Conservation (phyloP, 2,888 invertebrate species). For the Pyrrhosoma nymphula region DNA sequence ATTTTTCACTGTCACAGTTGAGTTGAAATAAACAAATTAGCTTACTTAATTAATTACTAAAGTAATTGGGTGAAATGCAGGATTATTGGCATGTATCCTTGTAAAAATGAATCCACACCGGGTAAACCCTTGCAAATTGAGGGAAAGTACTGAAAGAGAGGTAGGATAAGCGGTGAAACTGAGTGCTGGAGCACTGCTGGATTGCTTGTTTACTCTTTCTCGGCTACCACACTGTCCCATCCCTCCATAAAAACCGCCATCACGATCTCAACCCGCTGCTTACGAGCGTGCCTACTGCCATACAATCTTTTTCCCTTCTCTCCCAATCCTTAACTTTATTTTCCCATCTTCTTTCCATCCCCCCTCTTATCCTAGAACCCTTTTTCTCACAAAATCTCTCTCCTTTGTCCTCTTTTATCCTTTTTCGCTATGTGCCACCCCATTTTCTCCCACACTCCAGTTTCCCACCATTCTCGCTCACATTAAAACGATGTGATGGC, state of each 20-base stretch:
- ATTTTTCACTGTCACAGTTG: too few relatives aligned
- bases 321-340: too few relatives aligned
- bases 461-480: neutral
- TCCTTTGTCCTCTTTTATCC: neutral
- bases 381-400: neutral
- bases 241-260: slow-evolving; percentile 38
- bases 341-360: neutral
- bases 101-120: too few relatives aligned
- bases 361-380: neutral
- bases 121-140: too few relatives aligned
- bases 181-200: neutral
- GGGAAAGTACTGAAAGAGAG: neutral
- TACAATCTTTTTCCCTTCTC: neutral
- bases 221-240: neutral
- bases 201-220: neutral
- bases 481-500: neutral
- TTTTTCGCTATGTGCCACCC: neutral
- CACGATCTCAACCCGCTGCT: neutral
- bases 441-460: too few relatives aligned
- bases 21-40: too few relatives aligned
- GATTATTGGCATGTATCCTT: too few relatives aligned
- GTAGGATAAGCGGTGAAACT: neutral
- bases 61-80: too few relatives aligned
- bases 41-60: too few relatives aligned
- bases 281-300: neutral